Base-by-base conservation (phyloP, 1,140 invertebrate species). In the Drosophila simulans region DNA sequence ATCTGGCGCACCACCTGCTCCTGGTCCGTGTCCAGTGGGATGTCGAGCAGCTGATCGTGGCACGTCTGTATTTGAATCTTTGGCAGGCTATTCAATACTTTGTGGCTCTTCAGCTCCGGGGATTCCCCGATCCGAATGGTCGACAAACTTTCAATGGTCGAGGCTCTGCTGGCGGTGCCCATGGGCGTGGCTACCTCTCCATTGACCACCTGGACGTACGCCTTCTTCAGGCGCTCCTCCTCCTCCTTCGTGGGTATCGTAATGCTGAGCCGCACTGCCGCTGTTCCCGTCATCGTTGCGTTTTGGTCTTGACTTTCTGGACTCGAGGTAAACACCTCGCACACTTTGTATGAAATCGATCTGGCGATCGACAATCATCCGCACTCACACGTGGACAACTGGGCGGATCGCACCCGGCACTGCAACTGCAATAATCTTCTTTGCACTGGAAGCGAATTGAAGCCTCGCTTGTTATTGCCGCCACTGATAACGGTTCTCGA, bases 261-360 rank as follows among this genome's bases (percentile, higher is more conserved):
- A 22, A 93, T 85, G n/a, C 92, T 80, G 57, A 93, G 92, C n/a
- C 93, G 73, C 10, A 92, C 92, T 15, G 92, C 82, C 0, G 91
- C 71, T 4, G 68, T 68, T 35, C 77, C 80, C 48, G 66, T 64
- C 83, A 86, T 86, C 62, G 34, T 34, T 7, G 25, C 25, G 25
- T 11, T 11, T 40, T 7, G 37, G 15, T 31, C 37, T 11, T 37
- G 46, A 17, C 3, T 60, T 49, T 39, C 17, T 27, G 10, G 13
- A 5, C 7, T 34, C 25, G 27, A 31, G 52, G 12, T 56, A 34
- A 56, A 52, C 22, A 51, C 59, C 15, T 40, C 20, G 46, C 15
- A 51, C 15, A 27, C 63, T 45, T 43, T 54, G 40, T 53, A 39
- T 58, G 20, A n/a, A 64, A 46, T 53, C 53, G 48, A 72, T 48